A percentile compares a stretch with the other conserved stretches of the same genome.
phyloP scores from a whole-genome alignment of 2,113 vertebrate genomes.

The Neotoma lepida region DNA sequence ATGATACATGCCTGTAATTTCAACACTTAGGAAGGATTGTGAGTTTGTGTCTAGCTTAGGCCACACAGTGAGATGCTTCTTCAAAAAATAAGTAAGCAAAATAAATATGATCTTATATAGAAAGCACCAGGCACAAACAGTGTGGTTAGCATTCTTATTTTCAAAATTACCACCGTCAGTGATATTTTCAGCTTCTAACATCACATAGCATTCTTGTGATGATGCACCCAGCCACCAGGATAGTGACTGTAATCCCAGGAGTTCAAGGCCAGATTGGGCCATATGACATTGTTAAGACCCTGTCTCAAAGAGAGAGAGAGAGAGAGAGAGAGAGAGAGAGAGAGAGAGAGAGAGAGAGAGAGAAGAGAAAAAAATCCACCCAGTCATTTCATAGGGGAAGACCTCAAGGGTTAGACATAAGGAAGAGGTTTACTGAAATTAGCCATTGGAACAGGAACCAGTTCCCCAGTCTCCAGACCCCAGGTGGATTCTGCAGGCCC shows the following conservation, averaged over 20 bases:
- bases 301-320: background rate
- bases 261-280: background rate
- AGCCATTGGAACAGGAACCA: background rate
- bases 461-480: background rate
- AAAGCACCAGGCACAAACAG: constrained; percentile 31
- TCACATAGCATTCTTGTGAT: background rate
- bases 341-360: accelerated
- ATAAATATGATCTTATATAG: background rate
- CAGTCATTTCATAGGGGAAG: background rate
- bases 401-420: background rate
- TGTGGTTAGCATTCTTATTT: constrained; percentile 14
- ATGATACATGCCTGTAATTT: background rate
- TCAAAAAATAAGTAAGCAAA: background rate
- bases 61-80: background rate
- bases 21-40: background rate
- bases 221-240: background rate
- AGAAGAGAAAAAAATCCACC: background rate
- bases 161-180: background rate
- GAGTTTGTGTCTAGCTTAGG: background rate
- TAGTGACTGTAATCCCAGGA: background rate
- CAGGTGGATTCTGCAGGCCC: constrained; percentile 4
- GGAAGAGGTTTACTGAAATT: constrained; percentile 5
- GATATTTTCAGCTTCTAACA: constrained; percentile 8
- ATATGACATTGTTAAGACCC: background rate
- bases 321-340: too few relatives aligned